These are phyloP conservation scores for Halichondria panicea DNA, from an alignment of 37 sponge, comb jelly and placozoan species.

Conservation along the genomic window DNA sequence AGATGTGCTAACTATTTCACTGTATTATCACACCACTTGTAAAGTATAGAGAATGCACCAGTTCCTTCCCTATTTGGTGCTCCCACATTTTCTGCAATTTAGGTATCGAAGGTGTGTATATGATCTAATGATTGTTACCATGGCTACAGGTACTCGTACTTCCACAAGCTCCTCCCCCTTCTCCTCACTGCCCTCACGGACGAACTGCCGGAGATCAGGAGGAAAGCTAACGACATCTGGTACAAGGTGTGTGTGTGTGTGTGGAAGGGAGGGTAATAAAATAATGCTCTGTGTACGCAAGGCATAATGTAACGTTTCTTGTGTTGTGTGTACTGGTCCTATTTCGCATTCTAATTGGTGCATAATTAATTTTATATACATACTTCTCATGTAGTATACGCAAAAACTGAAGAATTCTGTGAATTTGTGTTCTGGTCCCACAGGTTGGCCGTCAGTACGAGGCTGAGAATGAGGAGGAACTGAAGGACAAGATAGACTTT, in stretches of 20 bases:
- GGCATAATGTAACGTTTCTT: neutral
- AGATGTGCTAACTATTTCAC: too few relatives aligned
- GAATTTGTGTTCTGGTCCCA: neutral
- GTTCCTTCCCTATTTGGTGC: too few relatives aligned
- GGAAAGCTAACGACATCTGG: constrained; percentile 41
- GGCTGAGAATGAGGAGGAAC: constrained; percentile 85
- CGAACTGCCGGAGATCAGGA: constrained; percentile 75
- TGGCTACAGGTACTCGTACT: constrained; percentile 97
- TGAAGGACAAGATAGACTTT: constrained; percentile 89
- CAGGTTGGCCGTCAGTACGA: constrained; percentile 84
- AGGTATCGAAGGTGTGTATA: too few relatives aligned
- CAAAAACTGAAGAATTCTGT: constrained; percentile 4
- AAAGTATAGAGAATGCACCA: too few relatives aligned
- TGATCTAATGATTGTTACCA: too few relatives aligned
- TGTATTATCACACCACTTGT: too few relatives aligned
- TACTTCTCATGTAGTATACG: neutral
- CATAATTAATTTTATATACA: too few relatives aligned
- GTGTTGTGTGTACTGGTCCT: neutral
- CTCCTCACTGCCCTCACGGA: constrained; percentile 81
- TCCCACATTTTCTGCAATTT: too few relatives aligned
- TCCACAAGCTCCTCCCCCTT: constrained; percentile 87
- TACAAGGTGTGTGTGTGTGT: constrained; percentile 43
- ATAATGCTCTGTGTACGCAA: neutral
- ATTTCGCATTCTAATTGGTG: neutral
- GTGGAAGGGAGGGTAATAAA: neutral